Evolutionary conservation across 37 sponge, comb jelly and placozoan genomes (phyloP), one percentile per base, ranked within the genome.

Genomic region (Beroe ovata): DNA sequence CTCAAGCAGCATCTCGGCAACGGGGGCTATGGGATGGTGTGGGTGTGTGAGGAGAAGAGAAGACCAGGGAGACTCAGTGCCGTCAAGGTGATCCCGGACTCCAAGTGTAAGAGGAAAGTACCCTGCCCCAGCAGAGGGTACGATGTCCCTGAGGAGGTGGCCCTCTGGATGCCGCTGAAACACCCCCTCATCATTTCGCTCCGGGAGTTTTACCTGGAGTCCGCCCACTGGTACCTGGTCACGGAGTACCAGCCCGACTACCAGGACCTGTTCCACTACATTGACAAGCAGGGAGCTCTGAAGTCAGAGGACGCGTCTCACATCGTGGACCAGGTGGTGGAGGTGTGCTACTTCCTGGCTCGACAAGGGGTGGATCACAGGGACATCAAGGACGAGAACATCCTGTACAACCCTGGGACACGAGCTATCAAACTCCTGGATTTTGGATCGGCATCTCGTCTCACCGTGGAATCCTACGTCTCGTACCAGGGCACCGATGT

Each of bases 321-420:
- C 47, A 23, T 77, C 26, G 21, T 77, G 38, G 38, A 21, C 22
- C 84, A 77, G 47, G n/a, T 77, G 26, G n/a, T 77, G 38, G 54
- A 77, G n/a, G 84, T 36, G 8, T 30, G 36, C 8, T 39, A 42
- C 54, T 77, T 33, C 84, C 42, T 77, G 21, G 38, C 84, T 40
- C 42, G 38, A 14, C 54, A 77, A 25, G 84, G 84, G 28, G 84
- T 40, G 54, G 84, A 77, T 41, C 84, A 77, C 54, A 77, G 84
- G 54, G 84, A 77, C 22, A 77, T 77, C 54, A 77, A 77, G 47
- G 84, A 77, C 84, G 84, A 77, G 47, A 77, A 77, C 47, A 77
- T 77, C 38, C 84, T 77, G 4, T 77, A 77, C 54, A 77, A 77
- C 38, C 47, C 41, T 16, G 23, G 19, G 1, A 77, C 84, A 42